Evolutionary conservation across 2,797 vertebrate species (phyloP), one percentile per base, ranked within the genome.

Genomic region (Xenops minutus): DNA sequence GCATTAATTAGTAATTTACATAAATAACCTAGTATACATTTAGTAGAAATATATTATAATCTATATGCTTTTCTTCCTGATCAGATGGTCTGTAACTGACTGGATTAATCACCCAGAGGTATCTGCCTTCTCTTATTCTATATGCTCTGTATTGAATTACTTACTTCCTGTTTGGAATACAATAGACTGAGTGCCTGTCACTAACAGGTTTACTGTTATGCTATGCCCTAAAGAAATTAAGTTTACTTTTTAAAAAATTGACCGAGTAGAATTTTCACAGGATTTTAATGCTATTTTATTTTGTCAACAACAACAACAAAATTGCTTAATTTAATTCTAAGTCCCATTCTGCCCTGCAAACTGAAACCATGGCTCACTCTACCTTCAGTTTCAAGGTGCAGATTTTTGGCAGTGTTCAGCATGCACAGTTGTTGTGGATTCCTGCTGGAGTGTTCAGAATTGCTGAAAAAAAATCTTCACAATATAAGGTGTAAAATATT

Each of bases 91-190:
- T 80, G 49, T 82, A 71, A 34, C 5, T 85, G 75, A 80, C 34
- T 36, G 83, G 58, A 75, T 77, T 66, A 87, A 96, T 91, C 55
- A 87, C 36, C 20, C 21, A 1, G 69, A 44, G 44, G 19, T 62
- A 73, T 88, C 86, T 85, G 72, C 59, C 51, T 91, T 80, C 62
- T n/a, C 41, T 93, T 85, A 85, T 80, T 89, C 72, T 89, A 29
- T 93, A 94, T 93, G 43, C 51, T 88, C 27, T 66, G 18, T 88
- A 94, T 73, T 91, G 67, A 88, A 91, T 95, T 91, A 91, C 78
- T 80, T 64, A 58, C 63, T 92, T 96, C 91, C 93, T 93, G 76
- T 68, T 84, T 67, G 64, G 41, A 79, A 85, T 56, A 64, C 23
- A 75, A 26, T 77, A 36, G 10, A 52, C 39, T 63, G 44, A 90